Conservation (phyloP, 2,888 invertebrate species). For the Abrostola tripartita region DNA sequence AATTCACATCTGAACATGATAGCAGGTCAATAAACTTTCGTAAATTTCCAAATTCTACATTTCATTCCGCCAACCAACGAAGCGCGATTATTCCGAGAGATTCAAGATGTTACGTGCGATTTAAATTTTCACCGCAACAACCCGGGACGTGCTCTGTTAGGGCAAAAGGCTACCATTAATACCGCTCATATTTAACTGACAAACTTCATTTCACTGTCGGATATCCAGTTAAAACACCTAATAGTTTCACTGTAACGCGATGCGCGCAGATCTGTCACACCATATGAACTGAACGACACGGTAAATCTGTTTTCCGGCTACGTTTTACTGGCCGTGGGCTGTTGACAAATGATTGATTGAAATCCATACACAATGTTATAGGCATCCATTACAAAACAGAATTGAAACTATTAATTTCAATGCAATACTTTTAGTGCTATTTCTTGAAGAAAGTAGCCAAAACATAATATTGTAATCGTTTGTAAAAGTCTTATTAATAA, state of each 20-base stretch:
- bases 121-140: not conserved
- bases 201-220: slow-evolving; percentile 6
- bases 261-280: slow-evolving; percentile 20
- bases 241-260: slow-evolving; percentile 23
- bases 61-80: not conserved
- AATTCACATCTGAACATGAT: no score
- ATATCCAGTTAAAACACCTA: slow-evolving; percentile 9
- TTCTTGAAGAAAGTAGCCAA: no score
- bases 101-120: not conserved
- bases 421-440: not conserved
- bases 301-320: slow-evolving; percentile 29
- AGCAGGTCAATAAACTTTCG: no score
- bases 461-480: not conserved
- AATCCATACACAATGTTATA: slow-evolving; percentile 26
- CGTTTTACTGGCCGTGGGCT: slow-evolving; percentile 21
- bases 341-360: slow-evolving; percentile 49
- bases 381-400: slow-evolving; percentile 25
- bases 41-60: no score
- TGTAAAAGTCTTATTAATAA: not conserved
- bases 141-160: not conserved
- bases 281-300: slow-evolving; percentile 21
- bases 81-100: not conserved
- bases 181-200: slow-evolving; percentile 12
- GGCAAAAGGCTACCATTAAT: not conserved
- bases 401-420: slow-evolving; percentile 26